Conservation (phyloP, 2,113 vertebrate species). For the Entomyzon cyanotis region DNA sequence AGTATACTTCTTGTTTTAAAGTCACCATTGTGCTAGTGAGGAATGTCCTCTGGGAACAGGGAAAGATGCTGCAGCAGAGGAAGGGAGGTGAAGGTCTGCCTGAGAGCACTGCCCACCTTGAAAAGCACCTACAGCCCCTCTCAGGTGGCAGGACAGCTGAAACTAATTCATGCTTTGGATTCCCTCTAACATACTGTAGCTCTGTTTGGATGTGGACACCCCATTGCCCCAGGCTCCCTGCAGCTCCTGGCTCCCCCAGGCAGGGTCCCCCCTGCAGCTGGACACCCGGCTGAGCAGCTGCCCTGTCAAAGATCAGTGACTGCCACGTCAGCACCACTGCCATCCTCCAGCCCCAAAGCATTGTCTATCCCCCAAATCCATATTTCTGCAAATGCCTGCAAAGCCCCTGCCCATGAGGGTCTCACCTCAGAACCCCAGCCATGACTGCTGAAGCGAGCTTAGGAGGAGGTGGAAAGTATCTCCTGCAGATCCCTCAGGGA, state of each 20-base stretch:
- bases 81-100: not conserved
- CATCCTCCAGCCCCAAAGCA: not conserved
- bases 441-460: fast-evolving
- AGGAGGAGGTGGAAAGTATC: constrained; percentile 11
- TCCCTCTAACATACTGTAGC: not conserved
- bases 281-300: fast-evolving
- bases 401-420: not conserved
- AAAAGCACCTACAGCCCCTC: not conserved
- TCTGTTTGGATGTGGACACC: not conserved
- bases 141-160: not conserved
- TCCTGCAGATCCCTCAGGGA: not conserved
- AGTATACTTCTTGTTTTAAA: not conserved
- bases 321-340: fast-evolving
- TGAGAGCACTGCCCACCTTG: fast-evolving
- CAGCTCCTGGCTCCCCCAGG: not conserved
- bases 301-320: fast-evolving
- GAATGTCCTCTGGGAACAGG: not conserved
- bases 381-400: not conserved
- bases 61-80: not conserved
- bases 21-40: not conserved
- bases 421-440: not conserved
- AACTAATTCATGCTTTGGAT: not conserved
- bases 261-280: fast-evolving
- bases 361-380: fast-evolving
- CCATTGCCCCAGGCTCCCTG: not conserved